Evolutionary conservation across 2,888 invertebrate species (phyloP), one percentile per base, ranked within the genome.

Genomic region (Dasysyrphus albostriatus): DNA sequence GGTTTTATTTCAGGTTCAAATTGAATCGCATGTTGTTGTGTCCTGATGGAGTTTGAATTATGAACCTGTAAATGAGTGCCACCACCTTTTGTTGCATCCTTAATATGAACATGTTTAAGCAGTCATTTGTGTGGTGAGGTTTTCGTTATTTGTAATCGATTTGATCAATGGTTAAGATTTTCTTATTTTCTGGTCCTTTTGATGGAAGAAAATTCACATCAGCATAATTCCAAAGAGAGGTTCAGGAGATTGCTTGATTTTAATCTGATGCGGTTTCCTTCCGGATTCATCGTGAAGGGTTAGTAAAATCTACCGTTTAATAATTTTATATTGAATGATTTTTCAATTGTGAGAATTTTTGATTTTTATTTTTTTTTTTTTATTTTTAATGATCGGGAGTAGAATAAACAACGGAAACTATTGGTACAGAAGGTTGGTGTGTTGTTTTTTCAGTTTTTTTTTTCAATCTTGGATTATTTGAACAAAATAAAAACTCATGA

Each of bases 31-130:
- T 78, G 61, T 24, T 24, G 24, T 72, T 49, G 19, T 34, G 24
- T n/a, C 2, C 24, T 24, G 24, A 24, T 37, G n/a, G 24, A 32
- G 39, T 14, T 69, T 63, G 70, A 75, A 61, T 81, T 47, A 81
- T 76, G 76, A 73, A 83, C 73, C 83, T 77, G 83, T 73, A 83
- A 83, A 73, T 77, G 72, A 44, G 42, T 72, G 81, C 70, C 76
- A 56, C 51, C 61, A n/a, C 69, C 69, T 39, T 76, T 81, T 81
- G 54, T 63, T 76, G 39, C 16, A 29, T 69, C 42, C 32, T 29
- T 12, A 7, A 44, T 32, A 32, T 19, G 34, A 24, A 42, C 42
- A 32, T 56, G 39, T 54, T 12, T 16, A 19, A 44, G n/a, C 67
- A 16, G 19, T 34, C 65, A 65, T 65, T 73, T 72, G 9, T 72